These are phyloP conservation scores for Apostichopus japonicus DNA, from an alignment of 35 echinoderm and acorn worm species.

Conservation along the genomic window DNA sequence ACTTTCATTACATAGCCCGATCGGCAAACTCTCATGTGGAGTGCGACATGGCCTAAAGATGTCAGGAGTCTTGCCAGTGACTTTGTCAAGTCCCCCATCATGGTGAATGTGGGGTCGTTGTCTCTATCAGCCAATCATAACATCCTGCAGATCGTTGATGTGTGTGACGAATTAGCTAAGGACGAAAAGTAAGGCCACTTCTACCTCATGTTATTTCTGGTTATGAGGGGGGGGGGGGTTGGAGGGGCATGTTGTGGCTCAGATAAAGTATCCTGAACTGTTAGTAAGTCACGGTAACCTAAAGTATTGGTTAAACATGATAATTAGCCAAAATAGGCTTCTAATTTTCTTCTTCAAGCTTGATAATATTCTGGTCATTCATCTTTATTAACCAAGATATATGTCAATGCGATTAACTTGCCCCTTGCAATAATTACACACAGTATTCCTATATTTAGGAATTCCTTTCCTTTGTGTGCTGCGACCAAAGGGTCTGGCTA, in stretches of 20 bases:
- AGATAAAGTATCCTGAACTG: no score
- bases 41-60: slow-evolving; percentile 98
- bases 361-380: no score
- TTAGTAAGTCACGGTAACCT: no score
- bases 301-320: no score
- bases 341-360: no score
- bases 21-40: slow-evolving; percentile 98
- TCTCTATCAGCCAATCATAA: slow-evolving; percentile 93
- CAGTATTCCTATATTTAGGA: no score
- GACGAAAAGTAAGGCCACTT: slow-evolving; percentile 84
- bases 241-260: not conserved
- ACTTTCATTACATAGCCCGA: slow-evolving; percentile 69
- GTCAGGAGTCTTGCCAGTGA: slow-evolving; percentile 80
- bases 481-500: no score
- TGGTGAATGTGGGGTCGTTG: slow-evolving; percentile 94
- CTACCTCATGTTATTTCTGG: not conserved
- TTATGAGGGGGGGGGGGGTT: not conserved
- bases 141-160: slow-evolving; percentile 98
- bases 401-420: no score
- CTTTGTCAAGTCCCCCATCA: slow-evolving; percentile 82
- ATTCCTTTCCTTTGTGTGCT: no score
- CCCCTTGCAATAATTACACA: no score
- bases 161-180: slow-evolving; percentile 83
- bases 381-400: no score
- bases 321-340: no score